Evolutionary conservation across 2,113 vertebrate species (phyloP), one percentile per base, ranked within the genome.

Genomic region (Phoenicopterus ruber): DNA sequence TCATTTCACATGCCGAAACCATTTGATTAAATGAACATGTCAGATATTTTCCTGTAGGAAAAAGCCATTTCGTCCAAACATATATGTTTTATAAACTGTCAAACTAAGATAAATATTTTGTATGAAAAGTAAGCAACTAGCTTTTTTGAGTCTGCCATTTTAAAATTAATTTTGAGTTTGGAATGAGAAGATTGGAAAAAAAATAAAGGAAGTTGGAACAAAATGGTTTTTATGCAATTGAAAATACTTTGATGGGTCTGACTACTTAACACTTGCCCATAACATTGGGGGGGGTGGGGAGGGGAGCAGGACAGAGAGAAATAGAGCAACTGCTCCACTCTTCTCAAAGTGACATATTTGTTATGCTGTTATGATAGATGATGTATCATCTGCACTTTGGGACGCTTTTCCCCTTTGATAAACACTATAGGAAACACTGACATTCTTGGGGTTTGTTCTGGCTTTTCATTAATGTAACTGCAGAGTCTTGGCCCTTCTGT

Each of bases 211-310:
- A 42, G 7, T 67, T 46, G 32, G 11, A 40, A 71, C 9, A 65
- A 86, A 81, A 50, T 17, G 1, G 0, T 19, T 76, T 82, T 54
- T 67, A 65, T 44, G 17, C 25, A 65, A 55, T 5, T 49, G 28
- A 57, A 71, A 81, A 57, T 71, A 18, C 2, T 63, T 81, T 84
- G n/a, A 46, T 36, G 62, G 55, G 12, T 15, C 12, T 91, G 31
- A 71, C 5, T 63, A 13, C 9, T 74, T 22, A 31, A 34, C 47
- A n/a, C 7, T 29, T 36, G 14, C 28, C 10, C 34, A 36, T 61
- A 47, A 12, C 4, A 11, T 17, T 5, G 0, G 0, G 5, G 5
- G 4, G 40, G 7, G 7, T 4, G 5, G 55, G 28, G 5, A 16
- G 14, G 9, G 7, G 8, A 38, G n/a, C n/a, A 22, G 44, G 42